Percentiles rank a stretch among this genome's conserved stretches.
Evolutionary conservation across 1,140 invertebrate species (phyloP).

Genomic region (Apolygus lucorum): DNA sequence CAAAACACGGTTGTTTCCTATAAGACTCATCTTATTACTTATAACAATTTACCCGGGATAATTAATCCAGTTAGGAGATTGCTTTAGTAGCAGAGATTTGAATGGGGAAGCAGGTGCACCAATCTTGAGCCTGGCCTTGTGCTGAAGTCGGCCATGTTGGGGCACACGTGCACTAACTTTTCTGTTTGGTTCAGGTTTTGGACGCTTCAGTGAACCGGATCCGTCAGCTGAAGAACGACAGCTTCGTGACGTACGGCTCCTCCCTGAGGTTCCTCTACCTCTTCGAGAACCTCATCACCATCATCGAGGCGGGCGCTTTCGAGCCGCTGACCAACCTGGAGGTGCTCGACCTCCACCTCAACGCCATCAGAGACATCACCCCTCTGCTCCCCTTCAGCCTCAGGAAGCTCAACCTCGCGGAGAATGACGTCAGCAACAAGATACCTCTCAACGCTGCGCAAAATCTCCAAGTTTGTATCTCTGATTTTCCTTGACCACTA

Average conservation of each 20-base stretch:
- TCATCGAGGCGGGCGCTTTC: slow-evolving; percentile 39
- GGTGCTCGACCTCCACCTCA: slow-evolving; percentile 31
- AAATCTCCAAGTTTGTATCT: no score
- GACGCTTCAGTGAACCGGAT: slow-evolving; percentile 39
- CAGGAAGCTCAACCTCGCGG: slow-evolving; percentile 27
- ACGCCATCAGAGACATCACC: slow-evolving; percentile 27
- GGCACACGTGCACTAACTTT: background rate
- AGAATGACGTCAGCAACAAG: slow-evolving; percentile 20
- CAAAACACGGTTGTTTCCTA: no score
- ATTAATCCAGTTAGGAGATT: no score
- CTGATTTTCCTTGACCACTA: no score
- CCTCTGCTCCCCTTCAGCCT: slow-evolving; percentile 25
- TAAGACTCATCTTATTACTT: no score
- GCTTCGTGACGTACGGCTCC: slow-evolving; percentile 36
- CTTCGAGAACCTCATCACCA: slow-evolving; percentile 39
- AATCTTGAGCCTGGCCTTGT: background rate
- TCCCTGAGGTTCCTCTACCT: slow-evolving; percentile 39
- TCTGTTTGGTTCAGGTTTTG: slow-evolving; percentile 37
- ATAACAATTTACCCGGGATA: no score
- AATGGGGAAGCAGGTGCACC: background rate
- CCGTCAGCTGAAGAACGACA: slow-evolving; percentile 37
- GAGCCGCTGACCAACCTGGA: slow-evolving; percentile 37
- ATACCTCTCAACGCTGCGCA: background rate
- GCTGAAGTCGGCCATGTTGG: background rate
- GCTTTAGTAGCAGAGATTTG: no score